Evolutionary conservation across 1,140 invertebrate species (phyloP), one percentile per base, ranked within the genome.

Genomic region (Mizuhopecten yessoensis): DNA sequence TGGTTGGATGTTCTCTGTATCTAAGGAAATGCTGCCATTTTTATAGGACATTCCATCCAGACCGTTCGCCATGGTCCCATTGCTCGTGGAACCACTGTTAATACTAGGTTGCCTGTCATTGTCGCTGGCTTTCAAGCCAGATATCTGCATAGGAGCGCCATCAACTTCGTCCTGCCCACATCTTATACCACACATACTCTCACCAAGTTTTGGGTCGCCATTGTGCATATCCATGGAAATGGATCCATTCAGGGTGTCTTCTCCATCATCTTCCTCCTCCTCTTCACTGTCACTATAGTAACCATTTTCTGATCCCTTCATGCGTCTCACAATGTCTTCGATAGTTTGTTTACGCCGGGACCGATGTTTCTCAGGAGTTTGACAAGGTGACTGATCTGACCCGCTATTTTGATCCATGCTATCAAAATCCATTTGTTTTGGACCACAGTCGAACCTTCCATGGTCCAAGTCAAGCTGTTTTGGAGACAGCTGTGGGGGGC

Each of bases 291-390:
- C 91, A 87, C 93, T 92, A 86, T 91, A 90, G 15, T 89, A 92
- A 34, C 91, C 91, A 17, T 92, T 93, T 34, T 95, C 95, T 1
- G 92, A 91, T 33, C 94, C 93, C 86, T 91, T 93, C 90, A 96
- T 95, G n/a, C 94, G 87, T 0, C 95, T 88, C 0, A 96, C 94
- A 33, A 96, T 96, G 92, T 95, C 95, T 75, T 95, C 95, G 11
- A 95, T 87, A 23, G 95, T 95, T 3, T 93, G 95, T 90, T 96
- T 96, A n/a, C 95, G 90, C 36, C 94, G 88, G 20, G 94, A 94
- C 87, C 92, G 89, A 86, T 94, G 93, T 87, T 94, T 93, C 42
- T 94, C 94, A 34, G 92, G 42, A 29, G 92, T 91, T 88, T 92
- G 91, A 90, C 91, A 86, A 57, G 91, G 88, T 15, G 90, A 91